A percentile compares a stretch with the other conserved stretches of the same genome.
These are phyloP conservation scores for Brenthis ino DNA, from an alignment of 2,888 invertebrate species.

Conservation along the genomic window DNA sequence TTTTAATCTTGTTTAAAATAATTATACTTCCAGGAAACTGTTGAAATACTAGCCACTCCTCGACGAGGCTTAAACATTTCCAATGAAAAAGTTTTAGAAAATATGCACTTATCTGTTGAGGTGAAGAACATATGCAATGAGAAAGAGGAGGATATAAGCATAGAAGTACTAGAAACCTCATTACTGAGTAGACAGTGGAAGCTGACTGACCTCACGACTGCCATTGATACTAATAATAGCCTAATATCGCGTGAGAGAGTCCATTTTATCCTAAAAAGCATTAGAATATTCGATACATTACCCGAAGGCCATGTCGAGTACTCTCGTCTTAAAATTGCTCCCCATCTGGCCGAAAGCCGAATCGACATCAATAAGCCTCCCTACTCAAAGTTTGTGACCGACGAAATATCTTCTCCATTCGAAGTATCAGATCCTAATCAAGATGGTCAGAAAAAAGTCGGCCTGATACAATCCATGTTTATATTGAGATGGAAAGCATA, in stretches of 20 bases:
- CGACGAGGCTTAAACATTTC: constrained; percentile 73
- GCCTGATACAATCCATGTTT: constrained; percentile 73
- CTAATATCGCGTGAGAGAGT: constrained; percentile 66
- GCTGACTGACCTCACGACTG: constrained; percentile 67
- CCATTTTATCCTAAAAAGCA: constrained; percentile 67
- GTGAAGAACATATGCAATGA: constrained; percentile 86
- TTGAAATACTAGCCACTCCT: constrained; percentile 80
- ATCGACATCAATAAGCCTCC: constrained; percentile 47
- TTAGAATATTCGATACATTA: constrained; percentile 51
- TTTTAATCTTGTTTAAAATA: no score
- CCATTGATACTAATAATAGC: constrained; percentile 52
- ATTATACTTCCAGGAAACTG: constrained; percentile 69
- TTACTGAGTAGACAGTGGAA: constrained; percentile 83
- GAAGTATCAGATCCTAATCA: constrained; percentile 40
- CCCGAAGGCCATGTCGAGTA: constrained; percentile 58
- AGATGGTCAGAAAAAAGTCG: constrained; percentile 45
- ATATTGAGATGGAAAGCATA: constrained; percentile 81
- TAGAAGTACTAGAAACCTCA: constrained; percentile 67
- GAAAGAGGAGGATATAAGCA: constrained; percentile 82
- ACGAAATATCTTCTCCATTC: constrained; percentile 42
- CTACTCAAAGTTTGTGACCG: constrained; percentile 49
- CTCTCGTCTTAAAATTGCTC: constrained; percentile 61
- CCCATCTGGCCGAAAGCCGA: constrained; percentile 52
- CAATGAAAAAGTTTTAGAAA: constrained; percentile 69
- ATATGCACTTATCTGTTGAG: constrained; percentile 85